Conservation (phyloP, 2,888 invertebrate genomes). For the Abrostola triplasia region DNA sequence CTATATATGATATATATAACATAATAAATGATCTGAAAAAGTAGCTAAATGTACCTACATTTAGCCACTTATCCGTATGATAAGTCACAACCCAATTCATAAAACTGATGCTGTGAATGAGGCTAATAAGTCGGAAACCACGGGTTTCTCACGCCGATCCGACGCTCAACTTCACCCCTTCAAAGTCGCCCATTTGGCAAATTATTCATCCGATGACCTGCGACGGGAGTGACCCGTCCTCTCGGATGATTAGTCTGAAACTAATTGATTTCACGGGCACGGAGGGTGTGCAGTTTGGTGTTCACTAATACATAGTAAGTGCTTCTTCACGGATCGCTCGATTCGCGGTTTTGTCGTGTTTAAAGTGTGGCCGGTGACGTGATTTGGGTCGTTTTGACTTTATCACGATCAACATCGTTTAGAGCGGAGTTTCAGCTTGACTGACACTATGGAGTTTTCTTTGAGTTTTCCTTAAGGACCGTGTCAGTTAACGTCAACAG, state of each 20-base stretch:
- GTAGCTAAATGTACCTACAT: background rate
- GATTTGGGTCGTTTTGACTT: conserved; percentile 58
- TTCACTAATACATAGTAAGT: conserved; percentile 48
- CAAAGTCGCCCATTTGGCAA: conserved; percentile 62
- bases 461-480: conserved; percentile 18
- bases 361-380: conserved; percentile 51
- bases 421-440: conserved; percentile 16
- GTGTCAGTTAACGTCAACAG: conserved; percentile 10
- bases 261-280: conserved; percentile 74
- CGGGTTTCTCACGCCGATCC: conserved; percentile 8
- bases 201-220: conserved; percentile 74
- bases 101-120: background rate
- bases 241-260: conserved; percentile 73
- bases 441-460: conserved; percentile 7
- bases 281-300: conserved; percentile 19
- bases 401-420: conserved; percentile 51
- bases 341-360: conserved; percentile 60
- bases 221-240: conserved; percentile 68
- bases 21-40: too few relatives aligned
- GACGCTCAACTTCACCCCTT: conserved; percentile 40
- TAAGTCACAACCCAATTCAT: background rate
- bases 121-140: conserved; percentile 13
- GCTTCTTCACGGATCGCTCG: conserved; percentile 52
- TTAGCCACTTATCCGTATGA: background rate
- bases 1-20: too few relatives aligned